Evolutionary conservation across 1,140 invertebrate genomes (phyloP).

Genomic region (Drosophila orosa): DNA sequence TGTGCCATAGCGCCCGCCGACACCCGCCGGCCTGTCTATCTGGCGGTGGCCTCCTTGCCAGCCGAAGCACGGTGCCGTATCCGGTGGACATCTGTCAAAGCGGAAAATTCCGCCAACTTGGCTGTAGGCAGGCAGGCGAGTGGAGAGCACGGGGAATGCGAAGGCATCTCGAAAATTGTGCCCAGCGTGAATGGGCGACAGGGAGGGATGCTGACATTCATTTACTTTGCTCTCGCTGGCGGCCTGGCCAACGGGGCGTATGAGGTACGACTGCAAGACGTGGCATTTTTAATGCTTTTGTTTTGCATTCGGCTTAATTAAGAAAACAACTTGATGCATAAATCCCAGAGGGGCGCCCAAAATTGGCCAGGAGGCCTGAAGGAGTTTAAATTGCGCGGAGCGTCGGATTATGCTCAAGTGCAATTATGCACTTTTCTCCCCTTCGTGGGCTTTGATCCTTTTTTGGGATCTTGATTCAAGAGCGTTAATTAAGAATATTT

Average conservation of each 20-base stretch:
- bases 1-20: neutral
- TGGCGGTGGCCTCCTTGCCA: constrained; percentile 23
- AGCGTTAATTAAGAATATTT: constrained; percentile 6
- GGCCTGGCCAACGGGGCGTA: constrained; percentile 64
- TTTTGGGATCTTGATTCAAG: neutral
- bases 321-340: constrained; percentile 69
- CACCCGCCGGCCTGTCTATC: constrained; percentile 17
- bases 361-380: constrained; percentile 33
- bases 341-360: constrained; percentile 23
- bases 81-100: constrained; percentile 48
- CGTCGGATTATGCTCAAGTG: constrained; percentile 71
- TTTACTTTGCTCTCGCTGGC: constrained; percentile 57
- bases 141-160: constrained; percentile 6
- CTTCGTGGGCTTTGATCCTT: constrained; percentile 54
- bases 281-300: constrained; percentile 69
- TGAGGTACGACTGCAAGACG: constrained; percentile 57
- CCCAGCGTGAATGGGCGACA: constrained; percentile 5
- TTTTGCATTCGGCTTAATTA: constrained; percentile 73
- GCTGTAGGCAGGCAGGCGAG: constrained; percentile 19
- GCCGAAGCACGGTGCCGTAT: constrained; percentile 25
- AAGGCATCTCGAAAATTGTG: constrained; percentile 40
- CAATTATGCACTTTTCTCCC: constrained; percentile 62
- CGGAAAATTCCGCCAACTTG: constrained; percentile 36
- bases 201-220: constrained; percentile 62
- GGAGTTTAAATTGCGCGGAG: constrained; percentile 47